phyloP scores from a whole-genome alignment of 1,140 invertebrate species.

The Tetramorium parvispinum region DNA sequence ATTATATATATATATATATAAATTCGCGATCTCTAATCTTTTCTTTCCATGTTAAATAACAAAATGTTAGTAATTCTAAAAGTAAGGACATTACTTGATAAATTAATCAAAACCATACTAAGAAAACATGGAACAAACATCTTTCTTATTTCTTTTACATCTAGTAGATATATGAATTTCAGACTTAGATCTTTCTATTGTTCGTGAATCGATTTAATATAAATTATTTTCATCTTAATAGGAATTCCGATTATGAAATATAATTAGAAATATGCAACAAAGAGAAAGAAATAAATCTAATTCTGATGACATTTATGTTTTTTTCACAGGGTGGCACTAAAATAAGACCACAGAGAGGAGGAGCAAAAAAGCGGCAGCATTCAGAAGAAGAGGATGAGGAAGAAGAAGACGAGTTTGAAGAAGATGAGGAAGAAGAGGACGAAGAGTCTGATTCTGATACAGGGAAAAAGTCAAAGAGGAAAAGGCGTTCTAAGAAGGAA shows the following conservation, averaged over 20 bases:
- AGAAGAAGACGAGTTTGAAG: slow-evolving; percentile 83
- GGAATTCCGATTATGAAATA: neutral
- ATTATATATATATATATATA: too few species aligned
- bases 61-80: too few species aligned
- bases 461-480: slow-evolving; percentile 82
- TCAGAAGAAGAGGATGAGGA: slow-evolving; percentile 84
- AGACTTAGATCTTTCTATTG: neutral
- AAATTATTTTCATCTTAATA: neutral
- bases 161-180: neutral
- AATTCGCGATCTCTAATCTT: too few species aligned
- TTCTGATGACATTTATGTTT: neutral
- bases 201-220: neutral
- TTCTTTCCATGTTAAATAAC: too few species aligned
- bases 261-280: neutral
- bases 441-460: slow-evolving; percentile 82
- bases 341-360: slow-evolving; percentile 80
- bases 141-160: too few species aligned
- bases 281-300: neutral
- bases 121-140: too few species aligned
- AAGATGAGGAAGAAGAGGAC: slow-evolving; percentile 82
- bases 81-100: too few species aligned
- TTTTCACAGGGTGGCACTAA: slow-evolving; percentile 75
- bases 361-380: slow-evolving; percentile 83
- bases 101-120: too few species aligned
- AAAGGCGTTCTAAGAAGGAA: slow-evolving; percentile 82